Percentiles rank a stretch among this genome's conserved stretches.
phyloP scores from a whole-genome alignment of 2,888 invertebrate species.

The Nomada ruficornis region DNA sequence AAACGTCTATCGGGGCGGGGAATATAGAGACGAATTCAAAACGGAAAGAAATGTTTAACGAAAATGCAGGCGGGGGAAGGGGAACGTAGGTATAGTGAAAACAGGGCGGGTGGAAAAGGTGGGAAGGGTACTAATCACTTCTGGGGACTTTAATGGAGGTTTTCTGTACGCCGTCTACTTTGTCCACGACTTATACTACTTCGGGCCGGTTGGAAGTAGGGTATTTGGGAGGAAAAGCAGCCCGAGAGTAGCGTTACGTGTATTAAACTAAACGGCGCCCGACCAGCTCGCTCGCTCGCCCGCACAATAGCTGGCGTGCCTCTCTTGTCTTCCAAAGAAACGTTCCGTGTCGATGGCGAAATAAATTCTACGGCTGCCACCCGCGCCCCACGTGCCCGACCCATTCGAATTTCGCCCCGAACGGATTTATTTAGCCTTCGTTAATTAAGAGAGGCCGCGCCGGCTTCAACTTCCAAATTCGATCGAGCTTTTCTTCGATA shows the following conservation, averaged over 20 bases:
- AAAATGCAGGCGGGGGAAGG: constrained; percentile 56
- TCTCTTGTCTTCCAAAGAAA: constrained; percentile 58
- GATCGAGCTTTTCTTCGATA: constrained; percentile 59
- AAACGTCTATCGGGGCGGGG: constrained; percentile 35
- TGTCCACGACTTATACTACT: constrained; percentile 83
- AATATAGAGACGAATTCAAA: constrained; percentile 12
- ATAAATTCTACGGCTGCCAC: constrained; percentile 54
- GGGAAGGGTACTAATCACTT: constrained; percentile 83
- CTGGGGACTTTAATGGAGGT: constrained; percentile 84
- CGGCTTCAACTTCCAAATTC: constrained; percentile 56
- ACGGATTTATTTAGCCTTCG: constrained; percentile 60
- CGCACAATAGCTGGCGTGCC: constrained; percentile 27
- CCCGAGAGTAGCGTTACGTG: constrained; percentile 81
- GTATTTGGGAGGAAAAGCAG: constrained; percentile 80
- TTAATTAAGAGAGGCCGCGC: constrained; percentile 59
- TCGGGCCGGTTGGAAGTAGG: constrained; percentile 75
- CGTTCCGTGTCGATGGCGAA: constrained; percentile 65
- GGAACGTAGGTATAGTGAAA: constrained; percentile 60
- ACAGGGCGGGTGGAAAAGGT: constrained; percentile 58
- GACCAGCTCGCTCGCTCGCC: constrained; percentile 45
- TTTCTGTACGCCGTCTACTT: constrained; percentile 84
- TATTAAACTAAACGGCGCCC: constrained; percentile 81
- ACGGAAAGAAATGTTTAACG: constrained; percentile 36
- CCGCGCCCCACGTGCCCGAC: constrained; percentile 17
- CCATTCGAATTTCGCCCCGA: constrained; percentile 43